These are phyloP conservation scores for Endotricha flammealis DNA, from an alignment of 2,888 invertebrate genomes.

Conservation along the genomic window DNA sequence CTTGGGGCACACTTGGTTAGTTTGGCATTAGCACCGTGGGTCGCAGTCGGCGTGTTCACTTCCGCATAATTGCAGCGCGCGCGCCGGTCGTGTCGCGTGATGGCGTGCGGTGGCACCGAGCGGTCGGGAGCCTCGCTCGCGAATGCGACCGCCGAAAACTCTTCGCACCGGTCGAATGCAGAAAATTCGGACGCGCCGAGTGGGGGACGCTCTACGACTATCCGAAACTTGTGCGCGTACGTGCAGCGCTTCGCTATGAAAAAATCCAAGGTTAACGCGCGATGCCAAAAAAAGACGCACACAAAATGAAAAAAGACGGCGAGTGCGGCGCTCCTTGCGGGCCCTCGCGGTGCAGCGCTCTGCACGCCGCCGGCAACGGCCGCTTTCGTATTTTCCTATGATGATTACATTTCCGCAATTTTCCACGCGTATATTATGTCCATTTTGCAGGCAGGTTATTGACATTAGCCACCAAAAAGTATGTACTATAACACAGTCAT, in stretches of 20 bases:
- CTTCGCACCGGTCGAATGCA: conserved; percentile 72
- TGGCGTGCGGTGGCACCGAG: conserved; percentile 57
- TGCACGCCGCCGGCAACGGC: conserved; percentile 47
- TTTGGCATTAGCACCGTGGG: conserved; percentile 39
- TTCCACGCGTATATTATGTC: conserved; percentile 13
- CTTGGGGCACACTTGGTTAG: conserved; percentile 53
- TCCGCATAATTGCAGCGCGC: conserved; percentile 72
- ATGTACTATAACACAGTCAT: conserved; percentile 8
- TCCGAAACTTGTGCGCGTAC: conserved; percentile 73
- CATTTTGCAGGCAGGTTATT: conserved; percentile 20
- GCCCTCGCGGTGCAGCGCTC: conserved; percentile 63
- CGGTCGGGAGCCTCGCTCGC: conserved; percentile 70
- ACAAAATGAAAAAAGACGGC: conserved; percentile 74
- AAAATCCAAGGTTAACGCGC: conserved; percentile 77
- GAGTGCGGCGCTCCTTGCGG: conserved; percentile 66
- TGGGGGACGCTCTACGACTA: conserved; percentile 76
- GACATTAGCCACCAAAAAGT: conserved; percentile 19
- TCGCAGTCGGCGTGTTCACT: conserved; percentile 59
- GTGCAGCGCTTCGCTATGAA: conserved; percentile 76
- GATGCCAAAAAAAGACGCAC: conserved; percentile 78
- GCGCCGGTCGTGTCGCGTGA: conserved; percentile 42
- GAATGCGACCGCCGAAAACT: conserved; percentile 76
- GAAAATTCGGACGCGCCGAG: conserved; percentile 75
- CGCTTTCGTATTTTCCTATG: conserved; percentile 5
- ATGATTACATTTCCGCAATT: conserved; percentile 1